Evolutionary conservation across 2,797 vertebrate species (phyloP), one percentile per base, ranked within the genome.

Genomic region (Myotis findleyi): DNA sequence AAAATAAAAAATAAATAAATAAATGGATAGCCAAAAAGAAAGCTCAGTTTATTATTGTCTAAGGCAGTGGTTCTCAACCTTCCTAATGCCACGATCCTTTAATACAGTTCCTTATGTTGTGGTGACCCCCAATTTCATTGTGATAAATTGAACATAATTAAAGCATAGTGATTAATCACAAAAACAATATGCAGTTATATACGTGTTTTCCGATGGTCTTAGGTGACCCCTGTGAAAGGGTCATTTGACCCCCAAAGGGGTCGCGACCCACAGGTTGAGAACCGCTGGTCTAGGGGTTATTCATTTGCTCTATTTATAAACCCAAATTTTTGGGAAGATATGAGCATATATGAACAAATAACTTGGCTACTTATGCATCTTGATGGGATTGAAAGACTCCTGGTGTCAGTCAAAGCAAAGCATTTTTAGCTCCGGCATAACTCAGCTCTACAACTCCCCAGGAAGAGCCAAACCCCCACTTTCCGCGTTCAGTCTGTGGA

Each of bases 291-390:
- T 81, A 68, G 69, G 4, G 5, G 0, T 13, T 72, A 64, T 80
- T 47, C 11, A 71, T 73, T 93, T 75, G 9, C 9, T 92, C 17
- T 95, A 17, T 36, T 93, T 79, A 79, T 90, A 7, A 95, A n/a
- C 4, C 8, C 57, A 80, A 71, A 91, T 41, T 66, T 86, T 4
- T 76, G 47, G 33, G 82, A 77, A 36, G 6, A 33, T 83, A 25
- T 77, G 17, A 92, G 21, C 25, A 55, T 25, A 51, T 36, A 71
- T 36, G 49, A 62, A 69, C 41, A 41, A 9, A 16, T 30, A 62
- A 75, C 6, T 87, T 75, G 9, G 2, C 51, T 80, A 57, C 25
- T 81, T 86, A 36, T 55, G 4, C 38, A 36, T 53, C 6, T 89
- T 73, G 13, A 69, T 87, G 7, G 2, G 5, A 5, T 68, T 71